phyloP scores from a whole-genome alignment of 2,888 invertebrate genomes.

The Tetramorium bicarinatum region DNA sequence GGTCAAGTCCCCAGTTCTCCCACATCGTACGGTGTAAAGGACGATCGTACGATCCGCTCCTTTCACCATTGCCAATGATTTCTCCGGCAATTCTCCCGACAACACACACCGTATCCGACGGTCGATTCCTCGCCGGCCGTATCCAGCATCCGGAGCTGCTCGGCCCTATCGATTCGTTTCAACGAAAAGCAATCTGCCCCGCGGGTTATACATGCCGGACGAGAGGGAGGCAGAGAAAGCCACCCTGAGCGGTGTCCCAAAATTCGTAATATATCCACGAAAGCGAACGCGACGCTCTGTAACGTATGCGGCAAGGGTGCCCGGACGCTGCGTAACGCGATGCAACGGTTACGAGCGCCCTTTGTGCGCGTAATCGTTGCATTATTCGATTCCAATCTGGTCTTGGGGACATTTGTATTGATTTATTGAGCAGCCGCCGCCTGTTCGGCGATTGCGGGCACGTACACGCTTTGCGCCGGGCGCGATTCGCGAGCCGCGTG shows the following conservation, averaged over 20 bases:
- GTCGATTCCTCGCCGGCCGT: constrained; percentile 13
- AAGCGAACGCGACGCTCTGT: not conserved
- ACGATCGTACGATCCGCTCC: not conserved
- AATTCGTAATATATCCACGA: constrained; percentile 45
- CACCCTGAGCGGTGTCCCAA: constrained; percentile 42
- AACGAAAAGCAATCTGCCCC: constrained; percentile 45
- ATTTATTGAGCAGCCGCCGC: constrained; percentile 56
- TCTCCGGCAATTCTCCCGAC: not conserved
- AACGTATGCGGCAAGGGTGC: not conserved
- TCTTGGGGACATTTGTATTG: constrained; percentile 60
- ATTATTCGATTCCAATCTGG: constrained; percentile 64
- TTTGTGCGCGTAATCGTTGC: constrained; percentile 61
- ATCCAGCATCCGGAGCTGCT: constrained; percentile 7
- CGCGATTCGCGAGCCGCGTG: not conserved
- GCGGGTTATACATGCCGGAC: constrained; percentile 19
- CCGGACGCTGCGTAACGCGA: not conserved
- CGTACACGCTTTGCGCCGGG: not conserved
- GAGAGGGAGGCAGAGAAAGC: not conserved
- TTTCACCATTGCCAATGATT: not conserved
- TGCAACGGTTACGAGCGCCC: constrained; percentile 34
- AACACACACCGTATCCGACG: not conserved
- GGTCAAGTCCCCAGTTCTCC: not conserved
- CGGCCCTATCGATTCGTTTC: constrained; percentile 44
- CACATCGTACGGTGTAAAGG: not conserved
- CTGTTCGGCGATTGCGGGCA: constrained; percentile 37